Base-by-base conservation (phyloP, 2,888 invertebrate species). In the Dryocosmus kuriphilus region DNA sequence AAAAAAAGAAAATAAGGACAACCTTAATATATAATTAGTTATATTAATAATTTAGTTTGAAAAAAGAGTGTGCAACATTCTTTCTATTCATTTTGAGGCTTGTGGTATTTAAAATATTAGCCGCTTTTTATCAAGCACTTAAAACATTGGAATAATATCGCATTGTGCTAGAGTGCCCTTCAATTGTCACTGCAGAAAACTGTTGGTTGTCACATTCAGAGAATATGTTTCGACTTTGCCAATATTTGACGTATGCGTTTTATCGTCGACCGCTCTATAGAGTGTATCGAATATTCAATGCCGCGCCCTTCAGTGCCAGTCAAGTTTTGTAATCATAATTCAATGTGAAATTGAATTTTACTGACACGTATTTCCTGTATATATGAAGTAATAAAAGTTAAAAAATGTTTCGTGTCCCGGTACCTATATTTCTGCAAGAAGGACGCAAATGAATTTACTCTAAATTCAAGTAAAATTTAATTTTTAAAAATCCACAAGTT, bases 241-340 rank as follows among this genome's bases (percentile, higher is more conserved):
- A 27, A 67, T 67, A 67, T 46, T 71, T 51, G 46, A 51, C 30
- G 19, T 11, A 67, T 41, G 41, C 67, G 30, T 71, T 71, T 71
- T 71, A 71, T 71, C 27, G 46, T 71, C 27, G 67, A 71, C 51
- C 19, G 24, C 46, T 22, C 4, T 51, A 9, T 46, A 71, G 46
- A 71, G 46, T 46, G 67, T 41, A 67, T 51, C 19, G 46, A 71
- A 71, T 71, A 46, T 71, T 71, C 27, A 71, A 71, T 30, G 46
- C 46, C 46, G 30, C 19, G 46, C 67, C 67, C n/a, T 46, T 30
- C 46, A 51, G 30, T 71, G 51, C 46, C 46, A 71, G 67, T 71
- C 67, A 71, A 46, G 27, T 46, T 71, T 1, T 30, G 41, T 71
- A 51, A 71, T 71, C 67, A 71, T 71, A 71, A 71, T 71, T 71